Conservation (phyloP, 2,797 vertebrate genomes). For the Rousettus madagascariensis region DNA sequence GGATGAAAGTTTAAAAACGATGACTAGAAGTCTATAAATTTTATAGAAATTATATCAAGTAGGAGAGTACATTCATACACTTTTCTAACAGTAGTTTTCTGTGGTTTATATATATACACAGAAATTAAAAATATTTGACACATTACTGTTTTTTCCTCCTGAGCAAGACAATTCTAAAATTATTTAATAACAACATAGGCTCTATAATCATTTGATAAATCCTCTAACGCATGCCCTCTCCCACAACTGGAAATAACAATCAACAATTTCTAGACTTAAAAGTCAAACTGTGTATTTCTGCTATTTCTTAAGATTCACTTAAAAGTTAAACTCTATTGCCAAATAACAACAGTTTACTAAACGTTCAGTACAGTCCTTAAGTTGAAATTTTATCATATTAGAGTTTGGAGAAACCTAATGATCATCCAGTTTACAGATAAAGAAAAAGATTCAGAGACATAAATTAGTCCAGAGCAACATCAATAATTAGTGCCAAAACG, state of each 20-base stretch:
- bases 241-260: conserved; percentile 18
- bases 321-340: conserved; percentile 5
- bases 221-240: neutral
- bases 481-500: neutral
- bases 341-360: neutral
- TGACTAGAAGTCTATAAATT: neutral
- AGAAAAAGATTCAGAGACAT: neutral
- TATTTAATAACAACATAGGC: neutral
- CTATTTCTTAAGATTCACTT: conserved; percentile 11
- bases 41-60: neutral
- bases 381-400: neutral
- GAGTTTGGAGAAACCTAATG: neutral
- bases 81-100: neutral
- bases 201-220: neutral
- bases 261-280: conserved; percentile 12
- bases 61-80: neutral
- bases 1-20: neutral
- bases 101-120: neutral
- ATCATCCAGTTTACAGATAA: neutral
- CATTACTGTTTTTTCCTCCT: neutral
- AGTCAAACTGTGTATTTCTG: neutral
- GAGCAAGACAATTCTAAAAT: neutral
- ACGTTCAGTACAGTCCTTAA: neutral
- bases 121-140: neutral
- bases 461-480: neutral